Base-by-base conservation (phyloP, 1,140 invertebrate species). In the Drosophila tristis region DNA sequence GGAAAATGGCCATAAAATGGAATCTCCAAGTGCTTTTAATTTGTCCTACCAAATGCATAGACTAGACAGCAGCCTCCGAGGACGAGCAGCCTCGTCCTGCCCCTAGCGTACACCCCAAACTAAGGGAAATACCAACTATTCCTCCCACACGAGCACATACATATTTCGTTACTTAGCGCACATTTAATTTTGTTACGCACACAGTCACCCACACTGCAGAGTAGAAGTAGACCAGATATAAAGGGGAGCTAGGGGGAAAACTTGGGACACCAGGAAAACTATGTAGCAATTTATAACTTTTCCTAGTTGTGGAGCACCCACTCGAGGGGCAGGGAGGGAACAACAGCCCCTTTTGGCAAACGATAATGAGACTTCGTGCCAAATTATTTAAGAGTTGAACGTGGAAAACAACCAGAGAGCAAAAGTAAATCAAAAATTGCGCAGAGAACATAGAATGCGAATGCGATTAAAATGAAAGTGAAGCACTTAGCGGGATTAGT, bases 1-100 rank as follows among this genome's bases (percentile, higher is more conserved):
- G 79, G 20, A 20, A 20, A 35, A 35, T 35, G 31, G 35, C 78
- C 84, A 72, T 87, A 89, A 87, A 87, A 81, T 87, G 74, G 74
- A 87, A 89, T 67, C 84, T 78, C 67, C 78, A 81, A 87, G 82
- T 87, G 82, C 82, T 87, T 87, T 87, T 87, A 87, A 87, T 87
- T 87, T 87, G 82, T 87, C 79, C 74, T 62, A 75, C 62, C 66
- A 78, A 82, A 72, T 78, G 81, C 60, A 61, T 39, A 57, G 78
- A 66, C 74, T 71, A 62, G 56, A 53, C 56, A 45, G 48, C 15
- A 48, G 35, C 35, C 35, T 39, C 35, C 35, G 11, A 39, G 35
- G 35, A 39, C 11, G 47, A 29, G 25, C 51, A 25, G 16, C 23
- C 15, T 20, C 35, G 13, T 13, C 2, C 25, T 25, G 25, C 50